Evolutionary conservation across 2,113 vertebrate species (phyloP).

Genomic region (Microtus richardsoni): DNA sequence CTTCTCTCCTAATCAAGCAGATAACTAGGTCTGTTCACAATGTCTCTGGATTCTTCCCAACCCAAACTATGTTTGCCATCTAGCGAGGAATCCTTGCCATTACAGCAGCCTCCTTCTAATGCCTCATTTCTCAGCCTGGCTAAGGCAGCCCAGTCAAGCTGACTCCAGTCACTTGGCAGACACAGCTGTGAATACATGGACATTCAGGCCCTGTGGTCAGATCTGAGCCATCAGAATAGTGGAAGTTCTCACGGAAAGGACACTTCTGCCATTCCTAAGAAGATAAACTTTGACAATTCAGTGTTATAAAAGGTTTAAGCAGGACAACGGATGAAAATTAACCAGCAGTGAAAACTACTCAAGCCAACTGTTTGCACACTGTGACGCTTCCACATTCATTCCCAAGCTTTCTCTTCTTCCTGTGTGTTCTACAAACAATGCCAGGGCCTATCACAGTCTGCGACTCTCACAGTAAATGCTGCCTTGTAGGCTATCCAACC

Average conservation of each 20-base stretch:
- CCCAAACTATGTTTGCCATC: slow-evolving; percentile 85
- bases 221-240: background rate
- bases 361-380: background rate
- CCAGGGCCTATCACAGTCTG: background rate
- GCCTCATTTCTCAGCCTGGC: background rate
- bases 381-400: background rate
- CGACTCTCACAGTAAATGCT: background rate
- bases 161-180: background rate
- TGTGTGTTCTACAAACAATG: background rate
- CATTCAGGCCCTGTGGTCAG: background rate
- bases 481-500: background rate
- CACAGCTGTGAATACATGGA: accelerated
- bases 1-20: slow-evolving; percentile 7
- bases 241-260: background rate
- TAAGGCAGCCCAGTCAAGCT: background rate
- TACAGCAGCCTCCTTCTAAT: slow-evolving; percentile 34
- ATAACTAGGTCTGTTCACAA: slow-evolving; percentile 8
- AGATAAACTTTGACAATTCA: background rate
- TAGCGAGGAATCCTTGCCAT: slow-evolving; percentile 82
- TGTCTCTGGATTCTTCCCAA: slow-evolving; percentile 50
- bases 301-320: background rate
- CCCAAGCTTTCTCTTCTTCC: background rate
- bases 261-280: background rate
- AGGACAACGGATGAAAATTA: background rate
- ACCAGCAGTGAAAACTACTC: too few relatives aligned